These are phyloP conservation scores for Cebus imitator DNA, from an alignment of 2,113 vertebrate genomes.

Conservation along the genomic window DNA sequence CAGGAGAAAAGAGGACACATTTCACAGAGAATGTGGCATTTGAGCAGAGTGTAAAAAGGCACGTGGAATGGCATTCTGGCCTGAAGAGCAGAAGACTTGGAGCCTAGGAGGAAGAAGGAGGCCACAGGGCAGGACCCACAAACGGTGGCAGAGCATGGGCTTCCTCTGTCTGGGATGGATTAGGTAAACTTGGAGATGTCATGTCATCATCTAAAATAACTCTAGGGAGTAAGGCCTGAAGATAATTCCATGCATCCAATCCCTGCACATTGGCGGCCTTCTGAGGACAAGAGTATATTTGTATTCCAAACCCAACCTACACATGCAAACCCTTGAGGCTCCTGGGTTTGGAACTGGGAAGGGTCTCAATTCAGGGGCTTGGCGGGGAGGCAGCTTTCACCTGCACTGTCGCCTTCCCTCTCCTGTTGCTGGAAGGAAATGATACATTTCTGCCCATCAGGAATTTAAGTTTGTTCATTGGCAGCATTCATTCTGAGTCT, in stretches of 20 bases:
- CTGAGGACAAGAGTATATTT: background rate
- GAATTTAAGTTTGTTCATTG: background rate
- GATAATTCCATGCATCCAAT: rapidly evolving
- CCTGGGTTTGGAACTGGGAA: no score
- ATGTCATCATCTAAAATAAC: background rate
- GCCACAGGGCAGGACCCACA: rapidly evolving
- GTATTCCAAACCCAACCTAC: background rate
- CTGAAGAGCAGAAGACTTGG: background rate
- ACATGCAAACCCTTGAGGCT: background rate
- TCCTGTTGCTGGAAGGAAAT: background rate
- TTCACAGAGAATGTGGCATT: background rate
- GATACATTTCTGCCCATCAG: background rate
- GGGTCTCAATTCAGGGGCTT: background rate
- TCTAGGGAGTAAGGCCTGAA: background rate
- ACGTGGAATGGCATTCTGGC: no score
- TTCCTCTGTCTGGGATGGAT: background rate
- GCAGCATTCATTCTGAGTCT: background rate
- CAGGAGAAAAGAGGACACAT: background rate
- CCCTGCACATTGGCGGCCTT: background rate
- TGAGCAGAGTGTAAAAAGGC: background rate
- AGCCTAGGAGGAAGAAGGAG: background rate
- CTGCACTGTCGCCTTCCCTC: background rate
- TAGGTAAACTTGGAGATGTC: background rate
- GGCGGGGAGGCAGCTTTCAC: background rate
- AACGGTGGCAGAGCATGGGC: no score